Base-by-base conservation (phyloP, 2,113 vertebrate genomes). In the Trachemys scripta region DNA sequence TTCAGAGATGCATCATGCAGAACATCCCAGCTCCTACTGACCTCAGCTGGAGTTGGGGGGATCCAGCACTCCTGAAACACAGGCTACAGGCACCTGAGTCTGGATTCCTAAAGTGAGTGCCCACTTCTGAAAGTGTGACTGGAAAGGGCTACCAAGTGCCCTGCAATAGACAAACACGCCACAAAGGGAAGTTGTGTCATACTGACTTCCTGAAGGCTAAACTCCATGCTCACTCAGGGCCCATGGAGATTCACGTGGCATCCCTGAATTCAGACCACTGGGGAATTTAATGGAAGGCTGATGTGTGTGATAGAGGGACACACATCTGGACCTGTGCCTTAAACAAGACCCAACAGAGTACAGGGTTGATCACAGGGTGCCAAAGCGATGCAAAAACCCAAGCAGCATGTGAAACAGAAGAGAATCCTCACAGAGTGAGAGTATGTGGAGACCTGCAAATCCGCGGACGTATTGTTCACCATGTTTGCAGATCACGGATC, bases 261-360 rank as follows among this genome's bases (percentile, higher is more conserved):
- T 5, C 19, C 53, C 1, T 19, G 17, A 27, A 45, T 54, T 49
- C 25, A 59, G 17, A 42, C 47, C 31, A 3, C 0, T 0, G 13
- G 0, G 5, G 24, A 24, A 47, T 90, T 82, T 69, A 57, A 19
- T 29, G 72, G 51, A 13, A 65, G 11, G 49, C 35, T 38, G 59
- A 83, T 50, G 1, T 9, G 94, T 80, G 78, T 89, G 38, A 16
- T 35, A 69, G 8, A 16, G 59, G 22, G 20, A 84, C 9, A 11
- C 31, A 25, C 56, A 53, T 35, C 47, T 56, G 35, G 47, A 76
- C 72, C 38, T 14, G 42, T 14, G 24, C 42, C 75, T 47, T 45
- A 47, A 78, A 27, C 42, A 59, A 54, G 69, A 24, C 38, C 51
- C n/a, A 76, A 35, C 10, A 9, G 8, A 50, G 45, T 35, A 54